Evolutionary conservation across 2,888 invertebrate species (phyloP), one percentile per base, ranked within the genome.

Genomic region (Epinotia ramella): DNA sequence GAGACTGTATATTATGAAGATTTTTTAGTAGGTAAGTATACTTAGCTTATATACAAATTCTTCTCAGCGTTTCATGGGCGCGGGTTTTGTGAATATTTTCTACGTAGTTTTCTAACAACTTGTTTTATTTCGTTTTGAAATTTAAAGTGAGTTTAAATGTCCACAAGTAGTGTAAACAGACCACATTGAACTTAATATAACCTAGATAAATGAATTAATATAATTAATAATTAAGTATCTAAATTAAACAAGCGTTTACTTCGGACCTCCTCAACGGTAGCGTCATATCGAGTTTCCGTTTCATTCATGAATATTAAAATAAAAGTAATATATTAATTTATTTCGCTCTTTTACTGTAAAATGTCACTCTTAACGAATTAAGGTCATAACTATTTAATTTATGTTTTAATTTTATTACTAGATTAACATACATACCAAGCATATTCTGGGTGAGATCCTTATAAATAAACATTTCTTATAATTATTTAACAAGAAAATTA

Each of bases 241-340:
- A 33, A 33, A 33, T 33, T 33, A 33, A 33, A 33, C 13, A 65
- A 7, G 40, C 67, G 67, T 57, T 20, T 13, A 67, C 20, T 57
- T 40, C 13, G 67, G 20, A 59, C 16, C 66, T 53, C 53, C 46
- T 2, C 18, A 20, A 9, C 59, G 44, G 44, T 59, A 68, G 57
- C 28, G 49, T 40, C 16, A 24, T 7, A 46, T 57, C 16, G 2
- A 20, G 18, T 20, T 18, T 20, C 9, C 16, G 20, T 57, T 67
- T 67, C 33, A 68, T 40, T 68, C 24, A 68, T 68, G 44, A 57
- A 68, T 68, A 59, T 68, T 46, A 59, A 68, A 59, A 59, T 69
- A 11, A 40, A 69, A 46, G 24, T 69, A 24, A 46, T 69, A 46
- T 18, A 16, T 13, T 49, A 65, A 46, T 49, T 59, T 69, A 69